These are phyloP conservation scores for Tridacna gigas DNA, from an alignment of 2,888 invertebrate species.

Conservation along the genomic window DNA sequence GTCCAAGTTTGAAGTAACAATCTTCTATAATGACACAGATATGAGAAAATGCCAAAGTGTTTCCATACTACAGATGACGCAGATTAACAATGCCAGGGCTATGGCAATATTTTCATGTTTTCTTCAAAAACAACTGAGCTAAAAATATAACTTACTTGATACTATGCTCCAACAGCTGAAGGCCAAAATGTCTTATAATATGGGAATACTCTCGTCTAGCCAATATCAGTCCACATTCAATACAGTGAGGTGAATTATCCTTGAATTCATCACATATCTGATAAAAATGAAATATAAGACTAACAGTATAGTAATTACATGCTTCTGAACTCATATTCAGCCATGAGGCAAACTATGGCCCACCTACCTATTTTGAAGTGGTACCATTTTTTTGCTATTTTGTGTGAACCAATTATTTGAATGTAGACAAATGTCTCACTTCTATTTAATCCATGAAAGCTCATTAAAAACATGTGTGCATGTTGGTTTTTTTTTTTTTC, in stretches of 20 bases:
- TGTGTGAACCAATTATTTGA: no score
- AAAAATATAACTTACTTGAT: slow-evolving; percentile 89
- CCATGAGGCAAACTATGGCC: no score
- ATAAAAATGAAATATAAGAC: slow-evolving; percentile 36
- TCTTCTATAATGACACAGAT: background rate
- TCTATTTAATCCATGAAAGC: no score
- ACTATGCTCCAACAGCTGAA: slow-evolving; percentile 96
- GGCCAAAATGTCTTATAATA: slow-evolving; percentile 94
- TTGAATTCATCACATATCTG: slow-evolving; percentile 88
- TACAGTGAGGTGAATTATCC: slow-evolving; percentile 94
- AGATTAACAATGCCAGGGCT: background rate
- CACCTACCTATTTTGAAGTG: no score
- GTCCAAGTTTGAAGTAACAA: no score
- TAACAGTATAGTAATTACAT: background rate
- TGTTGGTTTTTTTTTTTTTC: no score
- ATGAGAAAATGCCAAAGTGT: background rate
- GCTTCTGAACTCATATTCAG: no score
- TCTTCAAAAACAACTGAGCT: background rate
- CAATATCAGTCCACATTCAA: slow-evolving; percentile 93
- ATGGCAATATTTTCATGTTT: background rate
- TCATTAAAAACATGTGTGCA: no score
- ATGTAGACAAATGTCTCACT: no score
- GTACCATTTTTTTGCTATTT: no score
- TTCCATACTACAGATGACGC: no score
- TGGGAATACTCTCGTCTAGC: slow-evolving; percentile 90